Evolutionary conservation across 1,140 invertebrate genomes (phyloP), one percentile per base, ranked within the genome.

Genomic region (Drosophila carrolli): DNA sequence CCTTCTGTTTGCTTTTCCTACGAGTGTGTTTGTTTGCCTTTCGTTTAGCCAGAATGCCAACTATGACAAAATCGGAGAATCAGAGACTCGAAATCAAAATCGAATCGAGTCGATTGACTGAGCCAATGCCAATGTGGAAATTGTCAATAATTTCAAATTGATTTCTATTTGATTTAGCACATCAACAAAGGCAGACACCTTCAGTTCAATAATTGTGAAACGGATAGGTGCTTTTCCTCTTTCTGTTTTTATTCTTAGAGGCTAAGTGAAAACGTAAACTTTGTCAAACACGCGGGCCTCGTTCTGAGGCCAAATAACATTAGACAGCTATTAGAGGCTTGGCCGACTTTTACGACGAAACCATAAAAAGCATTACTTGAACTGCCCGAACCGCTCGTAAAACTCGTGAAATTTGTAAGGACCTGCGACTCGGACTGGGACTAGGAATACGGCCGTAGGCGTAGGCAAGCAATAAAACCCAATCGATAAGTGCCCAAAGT

Each of bases 141-240:
- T 91, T 90, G 90, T 90, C 90, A 91, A 91, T 91, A 91, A 91
- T 91, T 91, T 91, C 89, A 86, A 91, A 91, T 91, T 91, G 90
- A 91, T 91, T 91, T 91, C 83, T 86, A 71, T 91, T 91, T 91
- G 90, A 86, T 81, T 91, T 91, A 78, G 68, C 89, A 82, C 81
- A 82, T 66, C 77, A 83, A 73, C 63, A 62, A 50, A 44, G 60
- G 48, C 66, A 65, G 19, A 54, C 73, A 88, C 63, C 62, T 61
- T 55, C 46, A 48, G 41, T 43, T 50, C 75, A 65, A 72, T 81
- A 86, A 78, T 81, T 86, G 72, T 65, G 54, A 47, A 73, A 75
- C 19, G 37, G 29, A 51, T 63, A 56, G 56, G 56, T 13, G 11
- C 27, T 11, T 48, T 11, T 13, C 23, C 7, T n/a, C 13, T 1